Base-by-base conservation (phyloP, 2,797 vertebrate genomes). In the Acanthis flammea region DNA sequence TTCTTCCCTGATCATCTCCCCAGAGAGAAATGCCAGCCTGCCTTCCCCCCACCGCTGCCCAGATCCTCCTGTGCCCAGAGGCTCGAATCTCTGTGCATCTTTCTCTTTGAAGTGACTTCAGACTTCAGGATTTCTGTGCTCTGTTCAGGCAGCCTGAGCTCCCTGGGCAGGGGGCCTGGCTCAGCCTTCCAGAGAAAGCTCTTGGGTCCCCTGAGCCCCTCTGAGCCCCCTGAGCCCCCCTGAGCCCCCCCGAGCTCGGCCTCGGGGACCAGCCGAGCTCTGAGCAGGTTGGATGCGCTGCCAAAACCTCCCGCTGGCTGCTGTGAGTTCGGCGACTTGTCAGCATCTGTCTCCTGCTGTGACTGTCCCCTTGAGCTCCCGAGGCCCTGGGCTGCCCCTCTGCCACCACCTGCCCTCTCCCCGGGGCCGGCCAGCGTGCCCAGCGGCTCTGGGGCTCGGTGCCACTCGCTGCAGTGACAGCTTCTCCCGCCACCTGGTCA, bases 341-440 rank as follows among this genome's bases (percentile, higher is more conserved):
- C 85, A 81, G 88, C 82, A 47, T 93, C 76, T 91, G 87, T 78
- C 51, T 88, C 70, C 58, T 86, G 35, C 80, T 1, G 2, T 66
- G 70, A 33, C 39, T 55, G 58, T 90, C 61, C 70, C 70, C 70
- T 55, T 23, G 53, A 86, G 81, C 78, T 81, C 31, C 41, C 1
- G 13, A 77, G 18, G 53, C 71, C 58, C 44, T 0, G 2, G 31
- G 45, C 82, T 76, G 80, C 31, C 78, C 91, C 58, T 87, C 48
- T 85, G 61, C 44, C 82, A 80, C 84, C 86, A 84, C 86, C 92
- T 94, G 88, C 55, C 85, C 79, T 78, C 27, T 51, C 79, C 79
- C 8, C 8, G 57, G 24, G 45, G 75, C 6, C 31, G 39, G 9
- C 42, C 84, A 48, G 60, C 2, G 0, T 22, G 55, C 37, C 1